Conservation (phyloP, 2,797 vertebrate species). For the Pteropus rufus region DNA sequence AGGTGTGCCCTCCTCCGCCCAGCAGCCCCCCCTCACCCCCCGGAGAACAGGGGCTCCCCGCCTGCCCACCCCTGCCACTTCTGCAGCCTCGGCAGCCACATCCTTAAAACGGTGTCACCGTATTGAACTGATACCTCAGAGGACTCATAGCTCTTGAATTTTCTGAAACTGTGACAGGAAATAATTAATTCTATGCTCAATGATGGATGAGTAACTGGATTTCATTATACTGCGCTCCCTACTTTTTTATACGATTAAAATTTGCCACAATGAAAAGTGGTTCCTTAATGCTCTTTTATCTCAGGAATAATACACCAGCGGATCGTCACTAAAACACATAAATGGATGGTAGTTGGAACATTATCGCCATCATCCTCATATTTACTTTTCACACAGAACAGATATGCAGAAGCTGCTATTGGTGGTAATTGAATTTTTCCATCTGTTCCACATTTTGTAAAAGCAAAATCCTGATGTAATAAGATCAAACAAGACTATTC, state of each 20-base stretch:
- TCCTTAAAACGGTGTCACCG: neutral
- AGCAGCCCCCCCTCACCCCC: no score
- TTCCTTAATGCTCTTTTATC: neutral
- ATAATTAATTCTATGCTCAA: neutral
- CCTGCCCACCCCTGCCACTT: no score
- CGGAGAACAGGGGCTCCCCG: neutral
- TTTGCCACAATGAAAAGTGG: neutral
- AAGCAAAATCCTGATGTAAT: neutral
- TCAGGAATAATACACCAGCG: neutral
- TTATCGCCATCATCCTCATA: neutral
- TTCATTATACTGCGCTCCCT: neutral
- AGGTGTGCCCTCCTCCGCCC: no score
- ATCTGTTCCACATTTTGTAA: neutral
- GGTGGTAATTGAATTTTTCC: neutral
- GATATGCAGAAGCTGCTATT: neutral
- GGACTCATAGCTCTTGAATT: neutral
- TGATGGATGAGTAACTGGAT: neutral
- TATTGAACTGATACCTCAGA: neutral
- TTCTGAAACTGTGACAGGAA: neutral
- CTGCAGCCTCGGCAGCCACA: neutral
- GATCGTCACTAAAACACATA: neutral
- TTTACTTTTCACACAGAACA: neutral
- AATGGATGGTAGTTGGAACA: neutral
- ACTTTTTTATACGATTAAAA: neutral
- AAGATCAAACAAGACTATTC: constrained; percentile 2